A percentile compares a stretch with the other conserved stretches of the same genome.
These are phyloP conservation scores for Sussaba pulchella DNA, from an alignment of 2,888 invertebrate genomes.

Conservation along the genomic window DNA sequence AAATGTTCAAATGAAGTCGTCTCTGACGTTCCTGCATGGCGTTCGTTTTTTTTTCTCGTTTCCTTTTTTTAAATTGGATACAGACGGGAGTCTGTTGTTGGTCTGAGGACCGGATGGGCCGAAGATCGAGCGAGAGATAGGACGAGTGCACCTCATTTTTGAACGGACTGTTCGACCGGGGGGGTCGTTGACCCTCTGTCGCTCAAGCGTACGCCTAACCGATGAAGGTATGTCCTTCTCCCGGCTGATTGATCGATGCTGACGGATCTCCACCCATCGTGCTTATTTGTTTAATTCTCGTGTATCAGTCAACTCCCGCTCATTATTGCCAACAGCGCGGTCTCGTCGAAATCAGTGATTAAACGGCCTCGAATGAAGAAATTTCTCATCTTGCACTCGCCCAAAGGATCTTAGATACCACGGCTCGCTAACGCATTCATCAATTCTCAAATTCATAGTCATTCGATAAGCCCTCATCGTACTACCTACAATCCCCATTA, in stretches of 20 bases:
- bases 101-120: conserved; percentile 64
- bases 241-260: conserved; percentile 62
- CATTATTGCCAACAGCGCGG: conserved; percentile 50
- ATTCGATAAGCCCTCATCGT: conserved; percentile 21
- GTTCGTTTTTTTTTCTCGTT: conserved; percentile 12
- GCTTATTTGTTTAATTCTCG: conserved; percentile 61
- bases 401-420: background rate
- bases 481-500: background rate
- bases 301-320: conserved; percentile 47
- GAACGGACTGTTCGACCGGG: conserved; percentile 59
- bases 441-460: conserved; percentile 41
- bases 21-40: conserved; percentile 20
- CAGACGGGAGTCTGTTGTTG: conserved; percentile 54
- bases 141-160: conserved; percentile 67
- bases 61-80: conserved; percentile 46
- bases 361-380: conserved; percentile 43
- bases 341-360: conserved; percentile 22
- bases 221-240: conserved; percentile 50
- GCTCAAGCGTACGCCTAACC: conserved; percentile 30
- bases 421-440: conserved; percentile 18
- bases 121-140: conserved; percentile 66
- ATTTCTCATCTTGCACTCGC: background rate
- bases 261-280: conserved; percentile 43
- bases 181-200: conserved; percentile 59
- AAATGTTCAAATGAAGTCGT: conserved; percentile 50